A percentile compares a stretch with the other conserved stretches of the same genome.
Evolutionary conservation across 2,797 vertebrate species (phyloP).

Genomic region (Enteromius fasciolatus): DNA sequence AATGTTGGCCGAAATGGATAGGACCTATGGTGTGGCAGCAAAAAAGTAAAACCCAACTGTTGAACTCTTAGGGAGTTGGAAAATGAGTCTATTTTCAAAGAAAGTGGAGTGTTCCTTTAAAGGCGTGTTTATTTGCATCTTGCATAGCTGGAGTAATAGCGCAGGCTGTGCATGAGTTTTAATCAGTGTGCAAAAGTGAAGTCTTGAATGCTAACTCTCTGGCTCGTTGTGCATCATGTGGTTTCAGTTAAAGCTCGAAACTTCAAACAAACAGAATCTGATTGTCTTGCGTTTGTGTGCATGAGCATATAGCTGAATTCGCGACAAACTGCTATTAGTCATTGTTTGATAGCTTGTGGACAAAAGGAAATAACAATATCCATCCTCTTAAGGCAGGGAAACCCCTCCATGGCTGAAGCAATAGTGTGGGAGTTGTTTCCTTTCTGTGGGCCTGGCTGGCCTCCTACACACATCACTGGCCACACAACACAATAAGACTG

Average conservation of each 20-base stretch:
- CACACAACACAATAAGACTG: slow-evolving; percentile 6
- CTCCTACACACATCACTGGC: slow-evolving; percentile 58
- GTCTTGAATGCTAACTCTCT: background rate
- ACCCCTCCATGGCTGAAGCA: slow-evolving; percentile 48
- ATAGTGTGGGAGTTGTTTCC: slow-evolving; percentile 49
- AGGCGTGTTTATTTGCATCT: background rate
- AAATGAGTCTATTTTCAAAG: too few relatives aligned
- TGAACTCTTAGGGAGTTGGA: too few relatives aligned
- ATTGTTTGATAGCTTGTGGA: background rate
- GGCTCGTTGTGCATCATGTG: background rate
- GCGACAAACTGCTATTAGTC: slow-evolving; percentile 1
- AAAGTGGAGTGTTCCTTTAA: too few relatives aligned
- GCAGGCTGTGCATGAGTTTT: background rate
- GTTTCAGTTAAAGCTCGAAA: slow-evolving; percentile 3
- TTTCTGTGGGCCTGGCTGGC: slow-evolving; percentile 66
- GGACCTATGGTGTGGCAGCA: too few relatives aligned
- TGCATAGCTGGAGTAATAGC: background rate
- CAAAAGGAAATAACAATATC: slow-evolving; percentile 6
- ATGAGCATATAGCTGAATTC: background rate
- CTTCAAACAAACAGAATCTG: background rate
- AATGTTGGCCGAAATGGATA: too few relatives aligned
- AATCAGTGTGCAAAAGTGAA: background rate
- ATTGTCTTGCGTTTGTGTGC: background rate
- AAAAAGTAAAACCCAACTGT: too few relatives aligned
- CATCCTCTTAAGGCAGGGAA: slow-evolving; percentile 32